phyloP scores from a whole-genome alignment of 2,113 vertebrate genomes.

The Halcyon malimbica region DNA sequence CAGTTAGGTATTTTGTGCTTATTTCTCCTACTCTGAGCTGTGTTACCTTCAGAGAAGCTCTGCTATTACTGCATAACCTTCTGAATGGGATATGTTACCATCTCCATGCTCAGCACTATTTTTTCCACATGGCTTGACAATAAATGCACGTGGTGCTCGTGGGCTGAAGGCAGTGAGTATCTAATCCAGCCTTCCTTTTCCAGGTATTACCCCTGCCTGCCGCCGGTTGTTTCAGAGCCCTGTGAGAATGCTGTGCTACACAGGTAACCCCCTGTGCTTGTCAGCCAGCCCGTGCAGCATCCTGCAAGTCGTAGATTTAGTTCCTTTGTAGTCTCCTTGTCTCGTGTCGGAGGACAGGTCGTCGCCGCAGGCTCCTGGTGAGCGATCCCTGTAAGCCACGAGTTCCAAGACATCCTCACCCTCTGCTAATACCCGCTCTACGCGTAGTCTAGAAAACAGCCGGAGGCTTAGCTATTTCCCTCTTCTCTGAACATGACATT shows the following conservation, averaged over 20 bases:
- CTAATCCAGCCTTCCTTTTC: constrained; percentile 60
- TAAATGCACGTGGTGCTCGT: accelerated
- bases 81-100: accelerated
- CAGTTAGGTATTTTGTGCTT: not conserved
- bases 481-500: not conserved
- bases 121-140: not conserved
- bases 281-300: not conserved
- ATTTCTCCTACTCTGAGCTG: not conserved
- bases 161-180: not conserved
- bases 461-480: not conserved
- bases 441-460: not conserved
- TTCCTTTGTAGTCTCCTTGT: not conserved
- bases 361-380: not conserved
- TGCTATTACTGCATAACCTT: not conserved
- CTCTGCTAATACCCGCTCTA: not conserved
- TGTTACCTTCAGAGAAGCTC: not conserved
- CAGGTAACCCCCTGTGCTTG: constrained; percentile 61
- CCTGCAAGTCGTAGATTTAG: constrained; percentile 22
- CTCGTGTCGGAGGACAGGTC: not conserved
- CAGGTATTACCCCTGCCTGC: constrained; percentile 67
- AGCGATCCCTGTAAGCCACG: not conserved
- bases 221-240: constrained; percentile 50
- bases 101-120: not conserved
- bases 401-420: not conserved
- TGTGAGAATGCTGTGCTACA: constrained; percentile 54